phyloP scores from a whole-genome alignment of 1,140 invertebrate species.

The Ctenoplectra terminalis region DNA sequence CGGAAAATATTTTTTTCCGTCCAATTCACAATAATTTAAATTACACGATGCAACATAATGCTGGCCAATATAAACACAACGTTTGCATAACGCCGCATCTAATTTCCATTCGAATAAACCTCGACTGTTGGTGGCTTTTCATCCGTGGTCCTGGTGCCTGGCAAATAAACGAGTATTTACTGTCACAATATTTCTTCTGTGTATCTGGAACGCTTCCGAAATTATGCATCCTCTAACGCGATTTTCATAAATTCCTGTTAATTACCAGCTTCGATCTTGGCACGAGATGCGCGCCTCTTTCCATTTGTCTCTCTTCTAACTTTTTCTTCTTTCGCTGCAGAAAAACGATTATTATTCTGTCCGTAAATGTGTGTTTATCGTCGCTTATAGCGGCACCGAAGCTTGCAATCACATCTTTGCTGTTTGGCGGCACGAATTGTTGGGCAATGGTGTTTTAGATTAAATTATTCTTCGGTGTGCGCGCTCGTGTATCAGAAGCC shows the following conservation, averaged over 20 bases:
- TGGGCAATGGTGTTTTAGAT: background rate
- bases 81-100: background rate
- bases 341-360: background rate
- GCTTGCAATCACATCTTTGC: too few species aligned
- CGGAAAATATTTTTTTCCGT: too few species aligned
- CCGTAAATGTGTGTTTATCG: background rate
- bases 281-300: background rate
- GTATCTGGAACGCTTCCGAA: slow-evolving; percentile 7
- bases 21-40: background rate
- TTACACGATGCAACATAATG: background rate
- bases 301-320: background rate
- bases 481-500: background rate
- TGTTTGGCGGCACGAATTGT: background rate
- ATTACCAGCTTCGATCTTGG: slow-evolving; percentile 24
- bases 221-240: background rate
- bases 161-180: slow-evolving; percentile 30
- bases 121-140: background rate
- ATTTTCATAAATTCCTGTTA: slow-evolving; percentile 36
- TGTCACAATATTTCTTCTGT: background rate
- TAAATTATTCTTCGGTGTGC: slow-evolving; percentile 17
- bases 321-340: background rate
- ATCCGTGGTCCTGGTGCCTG: background rate
- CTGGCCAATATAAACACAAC: background rate
- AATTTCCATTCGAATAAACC: slow-evolving; percentile 4
- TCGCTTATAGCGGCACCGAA: too few species aligned